phyloP scores from a whole-genome alignment of 2,113 vertebrate species.

The Pseudonaja textilis region DNA sequence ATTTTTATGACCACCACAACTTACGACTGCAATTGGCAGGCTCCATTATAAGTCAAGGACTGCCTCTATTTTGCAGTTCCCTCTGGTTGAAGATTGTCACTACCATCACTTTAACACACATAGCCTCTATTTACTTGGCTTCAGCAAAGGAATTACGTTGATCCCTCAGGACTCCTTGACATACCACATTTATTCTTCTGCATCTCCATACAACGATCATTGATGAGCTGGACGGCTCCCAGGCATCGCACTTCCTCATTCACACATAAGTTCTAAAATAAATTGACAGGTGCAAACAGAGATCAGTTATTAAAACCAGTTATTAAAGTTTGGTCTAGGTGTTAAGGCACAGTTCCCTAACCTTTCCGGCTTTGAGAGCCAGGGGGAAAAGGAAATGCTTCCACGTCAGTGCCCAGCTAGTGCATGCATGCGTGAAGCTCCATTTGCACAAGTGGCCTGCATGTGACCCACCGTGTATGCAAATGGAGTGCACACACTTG shows the following conservation, averaged over 20 bases:
- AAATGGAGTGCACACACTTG: no score
- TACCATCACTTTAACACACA: background rate
- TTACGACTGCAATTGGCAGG: background rate
- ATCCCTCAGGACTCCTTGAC: background rate
- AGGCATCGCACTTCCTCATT: constrained; percentile 85
- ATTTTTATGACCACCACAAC: background rate
- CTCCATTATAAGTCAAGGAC: background rate
- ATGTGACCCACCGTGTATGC: no score
- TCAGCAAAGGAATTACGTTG: background rate
- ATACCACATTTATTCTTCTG: constrained; percentile 88
- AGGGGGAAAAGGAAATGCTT: no score
- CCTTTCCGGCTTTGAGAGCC: no score
- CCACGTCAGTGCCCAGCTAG: no score
- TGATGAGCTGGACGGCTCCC: constrained; percentile 85
- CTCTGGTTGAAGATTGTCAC: background rate
- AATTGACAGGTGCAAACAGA: background rate
- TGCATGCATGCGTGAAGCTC: no score
- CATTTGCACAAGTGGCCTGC: no score
- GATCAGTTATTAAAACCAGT: background rate
- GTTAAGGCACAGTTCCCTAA: no score
- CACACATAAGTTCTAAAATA: constrained; percentile 85
- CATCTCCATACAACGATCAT: constrained; percentile 92
- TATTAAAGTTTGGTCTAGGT: background rate
- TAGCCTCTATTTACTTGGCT: background rate
- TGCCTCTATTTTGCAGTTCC: background rate